These are phyloP conservation scores for Agonopterix subpropinquella DNA, from an alignment of 2,888 invertebrate genomes.

Conservation along the genomic window DNA sequence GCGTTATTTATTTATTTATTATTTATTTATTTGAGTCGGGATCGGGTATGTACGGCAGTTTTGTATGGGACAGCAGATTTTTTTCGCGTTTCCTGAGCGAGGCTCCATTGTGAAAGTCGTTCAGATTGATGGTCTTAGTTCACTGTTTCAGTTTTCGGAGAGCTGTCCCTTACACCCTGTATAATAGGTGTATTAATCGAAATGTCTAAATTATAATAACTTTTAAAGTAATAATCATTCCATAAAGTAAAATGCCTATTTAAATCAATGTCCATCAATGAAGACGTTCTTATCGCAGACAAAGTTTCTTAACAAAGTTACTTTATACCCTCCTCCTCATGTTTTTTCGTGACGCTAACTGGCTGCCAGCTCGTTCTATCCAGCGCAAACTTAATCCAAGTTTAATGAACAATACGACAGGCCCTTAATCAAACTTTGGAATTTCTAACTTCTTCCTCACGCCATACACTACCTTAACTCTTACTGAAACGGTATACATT, in stretches of 20 bases:
- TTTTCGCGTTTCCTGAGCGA: no score
- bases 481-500: constrained; percentile 19
- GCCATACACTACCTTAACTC: constrained; percentile 29
- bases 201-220: no score
- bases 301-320: constrained; percentile 50
- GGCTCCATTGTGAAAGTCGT: no score
- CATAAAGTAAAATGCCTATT: constrained; percentile 5
- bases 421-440: constrained; percentile 75
- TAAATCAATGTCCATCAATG: constrained; percentile 19
- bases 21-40: no score
- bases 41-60: no score
- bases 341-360: constrained; percentile 70
- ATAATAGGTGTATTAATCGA: no score
- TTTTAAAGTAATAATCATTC: background rate
- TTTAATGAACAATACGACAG: constrained; percentile 77
- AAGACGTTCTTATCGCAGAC: constrained; percentile 30
- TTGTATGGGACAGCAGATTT: no score
- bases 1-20: no score
- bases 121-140: no score
- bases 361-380: constrained; percentile 75
- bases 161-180: no score
- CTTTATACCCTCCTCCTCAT: constrained; percentile 35
- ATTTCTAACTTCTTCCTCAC: constrained; percentile 37
- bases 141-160: no score
- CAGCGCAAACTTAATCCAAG: constrained; percentile 75